Base-by-base conservation (phyloP, 1,140 invertebrate species). In the Bactericera cockerelli region DNA sequence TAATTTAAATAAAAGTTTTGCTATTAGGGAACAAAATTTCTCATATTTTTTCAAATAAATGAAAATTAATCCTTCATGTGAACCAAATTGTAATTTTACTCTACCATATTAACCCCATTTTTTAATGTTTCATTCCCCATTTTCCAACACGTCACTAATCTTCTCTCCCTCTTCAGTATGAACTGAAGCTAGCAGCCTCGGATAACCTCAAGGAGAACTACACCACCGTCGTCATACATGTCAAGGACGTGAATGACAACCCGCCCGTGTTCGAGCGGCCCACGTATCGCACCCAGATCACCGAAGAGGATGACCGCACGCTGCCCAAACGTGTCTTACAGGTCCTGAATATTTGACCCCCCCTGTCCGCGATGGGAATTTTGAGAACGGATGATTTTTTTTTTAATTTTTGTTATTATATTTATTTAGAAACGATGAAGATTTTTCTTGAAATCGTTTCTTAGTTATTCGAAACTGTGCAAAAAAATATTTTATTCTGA, bases 191-290 rank as follows among this genome's bases (percentile, higher is more conserved):
- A 72, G 89, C 91, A 26, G 91, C 91, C 16, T 94, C 91, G 42
- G 92, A 95, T 75, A 94, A 93, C 77, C 77, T 94, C 66, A 93
- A 93, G 75, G 91, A 95, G 74, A 95, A 95, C 78, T 89, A 90
- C 74, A 94, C 92, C 2, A 92, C 85, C 6, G 91, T 95, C 33
- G 89, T 95, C 64, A 94, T 95, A 67, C 89, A 93, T 73, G 89
- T 95, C 62, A 93, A 93, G 75, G 91, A 93, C 69, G 89, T 93
- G 55, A 95, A 95, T 72, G 90, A 94, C 74, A 87, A 87, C 72
- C 77, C 77, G 16, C 87, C 87, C 1, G 84, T 87, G 59, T 95
- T 94, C 72, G 90, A 95, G 73, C 78, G 90, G 62, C 91, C 91
- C 25, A 93, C 89, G 55, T 95, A 94, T 74, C 81, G 89, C 67